Evolutionary conservation across 1,140 invertebrate genomes (phyloP), one percentile per base, ranked within the genome.

Genomic region (Drosophila melanica): DNA sequence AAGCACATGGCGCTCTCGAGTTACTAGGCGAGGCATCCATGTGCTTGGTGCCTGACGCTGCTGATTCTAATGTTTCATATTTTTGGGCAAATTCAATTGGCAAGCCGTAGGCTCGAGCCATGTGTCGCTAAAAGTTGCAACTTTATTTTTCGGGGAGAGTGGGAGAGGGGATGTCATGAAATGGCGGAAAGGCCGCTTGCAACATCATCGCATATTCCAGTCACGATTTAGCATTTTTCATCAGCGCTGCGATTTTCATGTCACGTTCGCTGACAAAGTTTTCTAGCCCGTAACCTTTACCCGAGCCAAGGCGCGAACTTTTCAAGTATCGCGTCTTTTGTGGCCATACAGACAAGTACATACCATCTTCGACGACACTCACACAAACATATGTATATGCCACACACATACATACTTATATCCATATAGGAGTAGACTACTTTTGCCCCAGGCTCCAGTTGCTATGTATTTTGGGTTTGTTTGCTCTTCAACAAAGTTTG

Each of bases 221-320:
- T 78, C 76, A 78, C 76, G 76, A 78, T 78, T 78, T 78, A 66
- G 73, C 74, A 78, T 78, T 78, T 78, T 75, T 78, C 76, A 78
- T 78, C 76, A 77, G 73, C 67, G 68, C 75, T 76, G 73, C 72
- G 76, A 78, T 78, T 78, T 78, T 78, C 72, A 75, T 78, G 76
- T 78, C 76, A 78, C 76, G 76, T 78, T 62, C 73, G 57, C 73
- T 76, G 74, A 73, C 74, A 76, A 76, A 76, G 62, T 76, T 76
- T 75, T 76, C 69, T 48, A 48, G 35, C 57, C 58, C 66, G 50
- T 63, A 74, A 74, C 74, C 62, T 66, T 74, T 74, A 47, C 50
- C 66, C 55, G 55, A 55, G 57, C 71, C 51, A 62, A 67, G 58
- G 44, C 72, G 58, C 72, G 67, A 64, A 71, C 37, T 75, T 75